Evolutionary conservation across 2,888 invertebrate genomes (phyloP), one percentile per base, ranked within the genome.

Genomic region (Drosophila meridionalis): DNA sequence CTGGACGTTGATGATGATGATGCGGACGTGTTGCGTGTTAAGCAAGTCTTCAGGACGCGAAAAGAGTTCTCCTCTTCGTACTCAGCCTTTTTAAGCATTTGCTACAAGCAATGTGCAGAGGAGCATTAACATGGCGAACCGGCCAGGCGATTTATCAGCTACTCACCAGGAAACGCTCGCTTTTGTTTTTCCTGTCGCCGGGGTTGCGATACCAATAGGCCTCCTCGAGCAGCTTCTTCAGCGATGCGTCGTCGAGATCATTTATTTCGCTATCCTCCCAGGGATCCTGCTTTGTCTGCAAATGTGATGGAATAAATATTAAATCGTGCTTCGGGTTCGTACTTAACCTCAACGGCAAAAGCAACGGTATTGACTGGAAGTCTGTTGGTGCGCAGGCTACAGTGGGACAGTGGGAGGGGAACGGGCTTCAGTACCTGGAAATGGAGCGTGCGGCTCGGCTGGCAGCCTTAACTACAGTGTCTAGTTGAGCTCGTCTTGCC

Each of bases 161-260:
- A 90, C 91, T 92, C 82, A 97, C 97, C 95, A 96, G 96, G 93
- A 97, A 97, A 69, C 96, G 95, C 93, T 95, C 95, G 93, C 97
- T 97, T 94, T 97, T 97, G 89, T 97, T 96, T 93, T 97, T 96
- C 79, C 96, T 95, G 92, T 97, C 97, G 94, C 96, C 96, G 66
- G 97, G 97, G 92, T 95, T 95, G 93, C 97, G 97, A 94, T 97
- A 97, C 80, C 95, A 96, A 91, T 96, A 95, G 81, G 97, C 97
- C 94, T 97, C 97, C 92, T 97, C 97, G 87, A 97, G 94, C 78
- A 97, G 94, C 69, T 96, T 96, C 87, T 96, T 95, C 76, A 97
- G 94, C 92, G 96, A 95, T 68, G 95, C 95, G 91, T 97, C 97
- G 93, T 97, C 96, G 92, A 97, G 94, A 83, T 95, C 95, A 79